These are phyloP conservation scores for Julus scanicus DNA, from an alignment of 2,888 invertebrate species.

Conservation along the genomic window DNA sequence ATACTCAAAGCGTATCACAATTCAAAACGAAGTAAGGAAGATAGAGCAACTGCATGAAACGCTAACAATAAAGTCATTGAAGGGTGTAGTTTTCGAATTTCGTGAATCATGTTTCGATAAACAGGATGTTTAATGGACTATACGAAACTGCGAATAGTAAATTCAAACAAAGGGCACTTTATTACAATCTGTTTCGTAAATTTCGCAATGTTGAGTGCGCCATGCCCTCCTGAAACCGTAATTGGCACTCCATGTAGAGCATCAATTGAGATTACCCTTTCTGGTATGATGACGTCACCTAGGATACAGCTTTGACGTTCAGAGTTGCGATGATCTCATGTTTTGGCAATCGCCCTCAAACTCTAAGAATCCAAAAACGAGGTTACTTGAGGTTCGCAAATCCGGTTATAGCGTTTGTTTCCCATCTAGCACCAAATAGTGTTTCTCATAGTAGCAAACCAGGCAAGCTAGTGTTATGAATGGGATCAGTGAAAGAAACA, in stretches of 20 bases:
- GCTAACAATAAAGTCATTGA: too few species aligned
- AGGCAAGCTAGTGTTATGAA: not conserved
- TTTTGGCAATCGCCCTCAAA: not conserved
- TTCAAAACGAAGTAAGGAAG: too few species aligned
- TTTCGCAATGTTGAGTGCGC: not conserved
- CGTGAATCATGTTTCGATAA: too few species aligned
- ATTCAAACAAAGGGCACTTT: too few species aligned
- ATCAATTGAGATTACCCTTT: too few species aligned
- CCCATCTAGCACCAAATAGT: constrained; percentile 1
- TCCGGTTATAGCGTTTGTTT: not conserved
- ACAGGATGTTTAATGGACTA: too few species aligned
- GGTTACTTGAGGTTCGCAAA: not conserved
- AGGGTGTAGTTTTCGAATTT: too few species aligned
- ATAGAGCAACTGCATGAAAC: too few species aligned
- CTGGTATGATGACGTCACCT: not conserved
- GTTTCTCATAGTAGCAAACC: not conserved
- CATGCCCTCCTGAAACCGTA: not conserved
- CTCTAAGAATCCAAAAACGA: not conserved
- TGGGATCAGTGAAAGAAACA: constrained; percentile 36
- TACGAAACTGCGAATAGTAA: too few species aligned
- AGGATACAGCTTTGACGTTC: not conserved
- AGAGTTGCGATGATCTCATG: not conserved
- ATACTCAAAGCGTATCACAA: too few species aligned
- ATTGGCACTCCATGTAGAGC: not conserved
- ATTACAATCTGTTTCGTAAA: not conserved